Conservation (phyloP, 2,888 invertebrate genomes). For the Polyommatus iphigenia region DNA sequence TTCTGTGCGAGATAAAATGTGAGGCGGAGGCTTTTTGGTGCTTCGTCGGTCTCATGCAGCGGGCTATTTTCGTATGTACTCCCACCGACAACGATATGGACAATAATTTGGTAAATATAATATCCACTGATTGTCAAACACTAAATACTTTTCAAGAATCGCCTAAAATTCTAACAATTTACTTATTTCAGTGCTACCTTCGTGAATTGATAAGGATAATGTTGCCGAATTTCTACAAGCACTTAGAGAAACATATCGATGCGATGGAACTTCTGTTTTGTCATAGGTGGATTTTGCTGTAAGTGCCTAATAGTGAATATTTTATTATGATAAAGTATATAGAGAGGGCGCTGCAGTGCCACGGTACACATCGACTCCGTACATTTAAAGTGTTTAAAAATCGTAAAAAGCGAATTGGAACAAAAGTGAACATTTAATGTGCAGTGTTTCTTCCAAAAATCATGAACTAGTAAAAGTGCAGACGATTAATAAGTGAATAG, state of each 20-base stretch:
- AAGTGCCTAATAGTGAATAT: conserved; percentile 54
- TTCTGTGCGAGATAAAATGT: conserved; percentile 94
- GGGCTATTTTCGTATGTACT: conserved; percentile 95
- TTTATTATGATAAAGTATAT: not conserved
- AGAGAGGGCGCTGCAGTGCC: no score
- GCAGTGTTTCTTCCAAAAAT: no score
- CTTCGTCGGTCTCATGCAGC: conserved; percentile 97
- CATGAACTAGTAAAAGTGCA: no score
- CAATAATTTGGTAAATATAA: conserved; percentile 84
- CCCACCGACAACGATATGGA: conserved; percentile 98
- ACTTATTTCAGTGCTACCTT: conserved; percentile 83
- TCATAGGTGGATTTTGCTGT: conserved; percentile 96
- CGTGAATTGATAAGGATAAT: conserved; percentile 93
- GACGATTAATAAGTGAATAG: no score
- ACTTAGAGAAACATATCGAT: conserved; percentile 90
- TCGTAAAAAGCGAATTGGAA: no score
- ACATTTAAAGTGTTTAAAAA: no score
- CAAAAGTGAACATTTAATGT: no score
- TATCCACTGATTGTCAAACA: no score
- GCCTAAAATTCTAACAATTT: conserved; percentile 13
- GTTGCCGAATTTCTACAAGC: conserved; percentile 94
- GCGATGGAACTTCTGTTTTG: conserved; percentile 95
- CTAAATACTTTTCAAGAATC: not conserved
- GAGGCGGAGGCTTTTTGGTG: conserved; percentile 99
- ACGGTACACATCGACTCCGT: no score